A percentile compares a stretch with the other conserved stretches of the same genome.
These are phyloP conservation scores for Phylloscopus whistleri DNA, from an alignment of 2,113 vertebrate species.

Conservation along the genomic window DNA sequence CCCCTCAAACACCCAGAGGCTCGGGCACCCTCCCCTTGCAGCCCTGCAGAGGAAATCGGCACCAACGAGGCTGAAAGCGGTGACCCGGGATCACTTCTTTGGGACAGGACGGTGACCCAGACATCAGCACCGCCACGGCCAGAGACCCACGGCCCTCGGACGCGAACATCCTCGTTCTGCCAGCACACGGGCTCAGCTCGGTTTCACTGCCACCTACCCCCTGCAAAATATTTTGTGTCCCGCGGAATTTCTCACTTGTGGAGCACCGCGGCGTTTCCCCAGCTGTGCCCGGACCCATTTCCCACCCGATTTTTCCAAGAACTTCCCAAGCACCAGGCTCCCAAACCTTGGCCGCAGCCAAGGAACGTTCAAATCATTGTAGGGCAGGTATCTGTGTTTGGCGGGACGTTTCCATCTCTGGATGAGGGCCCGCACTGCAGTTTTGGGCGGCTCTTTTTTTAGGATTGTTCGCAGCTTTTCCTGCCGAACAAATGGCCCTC, in stretches of 20 bases:
- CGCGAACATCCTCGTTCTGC: too few species aligned
- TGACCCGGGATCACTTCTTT: not conserved
- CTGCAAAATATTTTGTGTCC: rapidly evolving
- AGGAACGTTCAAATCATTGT: rapidly evolving
- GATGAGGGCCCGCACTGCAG: not conserved
- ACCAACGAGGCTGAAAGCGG: rapidly evolving
- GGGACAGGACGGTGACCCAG: rapidly evolving
- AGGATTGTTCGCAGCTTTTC: not conserved
- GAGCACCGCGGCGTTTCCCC: not conserved
- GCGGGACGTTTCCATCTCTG: not conserved
- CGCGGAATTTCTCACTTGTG: not conserved
- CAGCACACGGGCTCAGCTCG: rapidly evolving
- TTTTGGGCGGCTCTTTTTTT: not conserved
- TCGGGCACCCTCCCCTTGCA: not conserved
- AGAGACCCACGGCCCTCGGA: not conserved
- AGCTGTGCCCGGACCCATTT: not conserved
- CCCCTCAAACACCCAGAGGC: too few species aligned
- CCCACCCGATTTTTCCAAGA: not conserved
- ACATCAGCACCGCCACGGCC: not conserved
- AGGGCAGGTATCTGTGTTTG: rapidly evolving
- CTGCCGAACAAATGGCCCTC: not conserved
- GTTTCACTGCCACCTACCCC: not conserved
- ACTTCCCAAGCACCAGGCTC: not conserved
- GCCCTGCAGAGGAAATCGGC: too few species aligned
- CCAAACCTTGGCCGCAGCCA: not conserved